Base-by-base conservation (phyloP, 2,888 invertebrate species). In the Limenitis camilla region DNA sequence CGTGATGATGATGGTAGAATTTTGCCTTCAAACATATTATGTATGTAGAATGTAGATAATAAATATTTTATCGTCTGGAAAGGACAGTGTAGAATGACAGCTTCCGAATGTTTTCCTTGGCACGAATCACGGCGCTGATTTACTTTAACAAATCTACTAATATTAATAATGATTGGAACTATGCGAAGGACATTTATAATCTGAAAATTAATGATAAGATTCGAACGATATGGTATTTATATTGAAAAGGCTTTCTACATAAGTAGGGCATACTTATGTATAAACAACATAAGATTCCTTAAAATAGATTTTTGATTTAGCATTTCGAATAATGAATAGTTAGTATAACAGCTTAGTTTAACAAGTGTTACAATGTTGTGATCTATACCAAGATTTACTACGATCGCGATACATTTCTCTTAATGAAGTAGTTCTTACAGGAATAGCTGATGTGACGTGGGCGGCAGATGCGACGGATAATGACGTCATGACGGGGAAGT, bases 101-200 rank as follows among this genome's bases (percentile, higher is more conserved):
- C 11, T 45, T 45, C 36, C 45, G 30, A 45, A 45, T 45, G 35
- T 11, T 45, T 36, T 6, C 33, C 29, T 45, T 45, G 45, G 45
- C 45, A 11, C 29, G 29, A 35, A 35, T 29, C 45, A 29, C 28
- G 11, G 10, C 30, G 11, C 10, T 29, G 36, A 36, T 28, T 45
- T 45, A 29, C 29, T 19, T 19, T 28, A 35, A 36, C 36, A 9
- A 36, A 11, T 45, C 29, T 29, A 11, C 35, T 45, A 45, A 30
- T 19, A 45, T 45, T 30, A 9, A 35, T 38, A 36, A 45, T 45
- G 36, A 45, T 11, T 45, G 45, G 36, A 36, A 45, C 28, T 11
- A 38, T 38, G 30, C 29, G 45, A 30, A 45, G 45, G 45, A 36
- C 36, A 19, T 19, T 19, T 19, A 19, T n/a, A n/a, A n/a, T n/a